These are phyloP conservation scores for human DNA, from an alignment of 2,113 vertebrate genomes.

Conservation along the genomic window DNA sequence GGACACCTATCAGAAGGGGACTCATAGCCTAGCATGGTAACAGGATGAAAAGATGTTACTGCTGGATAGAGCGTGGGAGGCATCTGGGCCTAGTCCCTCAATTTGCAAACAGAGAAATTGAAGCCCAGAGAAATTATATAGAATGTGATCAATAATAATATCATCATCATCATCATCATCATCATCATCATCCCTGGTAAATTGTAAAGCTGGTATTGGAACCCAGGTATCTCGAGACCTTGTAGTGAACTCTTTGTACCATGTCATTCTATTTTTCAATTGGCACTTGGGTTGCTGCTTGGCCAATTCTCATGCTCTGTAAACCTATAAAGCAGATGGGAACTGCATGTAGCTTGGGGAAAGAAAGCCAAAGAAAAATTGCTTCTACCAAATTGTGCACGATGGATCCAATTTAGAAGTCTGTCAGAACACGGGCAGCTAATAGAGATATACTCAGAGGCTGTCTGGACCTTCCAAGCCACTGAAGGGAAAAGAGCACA, in stretches of 20 bases:
- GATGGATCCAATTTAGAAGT: not conserved
- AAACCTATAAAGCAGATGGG: slow-evolving; percentile 46
- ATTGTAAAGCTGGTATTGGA: not conserved
- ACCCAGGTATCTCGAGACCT: not conserved
- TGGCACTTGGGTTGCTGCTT: not conserved
- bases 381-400: slow-evolving; percentile 14
- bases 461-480: not conserved
- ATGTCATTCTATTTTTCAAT: not conserved
- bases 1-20: not conserved
- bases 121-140: not conserved
- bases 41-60: not conserved
- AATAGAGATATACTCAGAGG: not conserved
- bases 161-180: no score
- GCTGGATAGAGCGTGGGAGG: fast-evolving
- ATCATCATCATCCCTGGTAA: not conserved
- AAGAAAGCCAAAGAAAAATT: slow-evolving; percentile 52
- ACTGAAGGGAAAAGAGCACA: not conserved
- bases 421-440: not conserved
- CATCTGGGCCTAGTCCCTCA: not conserved
- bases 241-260: not conserved
- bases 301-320: slow-evolving; percentile 1
- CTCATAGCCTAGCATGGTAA: no score
- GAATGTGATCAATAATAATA: no score
- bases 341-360: not conserved
- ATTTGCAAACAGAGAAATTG: not conserved